phyloP scores from a whole-genome alignment of 2,888 invertebrate genomes.

The Nymphalis polychloros region DNA sequence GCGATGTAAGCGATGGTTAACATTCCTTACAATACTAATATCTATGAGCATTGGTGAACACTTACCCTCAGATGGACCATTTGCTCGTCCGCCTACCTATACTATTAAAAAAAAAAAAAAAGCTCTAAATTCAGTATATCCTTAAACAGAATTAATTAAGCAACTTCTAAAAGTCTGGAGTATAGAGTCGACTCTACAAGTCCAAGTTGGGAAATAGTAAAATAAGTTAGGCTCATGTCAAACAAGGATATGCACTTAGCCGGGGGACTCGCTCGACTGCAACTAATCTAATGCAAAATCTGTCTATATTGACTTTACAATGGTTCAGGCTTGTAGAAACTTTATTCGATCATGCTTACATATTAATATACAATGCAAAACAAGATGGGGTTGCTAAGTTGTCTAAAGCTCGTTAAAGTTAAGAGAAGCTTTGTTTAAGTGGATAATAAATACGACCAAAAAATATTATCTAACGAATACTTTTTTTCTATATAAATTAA shows the following conservation, averaged over 20 bases:
- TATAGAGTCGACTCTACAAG: slow-evolving; percentile 24
- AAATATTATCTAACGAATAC: too few relatives aligned
- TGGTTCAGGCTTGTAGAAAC: slow-evolving; percentile 20
- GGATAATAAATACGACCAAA: too few relatives aligned
- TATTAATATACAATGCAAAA: slow-evolving; percentile 13
- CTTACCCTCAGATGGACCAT: too few relatives aligned
- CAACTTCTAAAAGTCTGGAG: slow-evolving; percentile 32
- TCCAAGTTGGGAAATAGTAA: slow-evolving; percentile 38
- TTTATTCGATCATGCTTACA: slow-evolving; percentile 13
- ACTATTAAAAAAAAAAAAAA: too few relatives aligned
- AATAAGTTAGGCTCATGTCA: slow-evolving; percentile 75
- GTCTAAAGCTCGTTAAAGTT: too few relatives aligned
- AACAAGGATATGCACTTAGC: slow-evolving; percentile 78
- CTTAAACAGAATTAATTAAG: slow-evolving; percentile 29
- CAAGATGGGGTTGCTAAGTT: too few relatives aligned
- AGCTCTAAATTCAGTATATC: not conserved
- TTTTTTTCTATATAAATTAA: too few relatives aligned
- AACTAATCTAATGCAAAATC: slow-evolving; percentile 71
- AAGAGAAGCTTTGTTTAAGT: too few relatives aligned
- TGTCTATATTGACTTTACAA: slow-evolving; percentile 43
- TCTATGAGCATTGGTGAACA: too few relatives aligned
- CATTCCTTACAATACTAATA: too few relatives aligned
- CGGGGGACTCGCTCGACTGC: slow-evolving; percentile 45
- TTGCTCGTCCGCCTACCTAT: too few relatives aligned
- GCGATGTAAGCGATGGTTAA: too few relatives aligned